Base-by-base conservation (phyloP, 2,113 vertebrate genomes). In the Stomatorhinus ivindoensis region DNA sequence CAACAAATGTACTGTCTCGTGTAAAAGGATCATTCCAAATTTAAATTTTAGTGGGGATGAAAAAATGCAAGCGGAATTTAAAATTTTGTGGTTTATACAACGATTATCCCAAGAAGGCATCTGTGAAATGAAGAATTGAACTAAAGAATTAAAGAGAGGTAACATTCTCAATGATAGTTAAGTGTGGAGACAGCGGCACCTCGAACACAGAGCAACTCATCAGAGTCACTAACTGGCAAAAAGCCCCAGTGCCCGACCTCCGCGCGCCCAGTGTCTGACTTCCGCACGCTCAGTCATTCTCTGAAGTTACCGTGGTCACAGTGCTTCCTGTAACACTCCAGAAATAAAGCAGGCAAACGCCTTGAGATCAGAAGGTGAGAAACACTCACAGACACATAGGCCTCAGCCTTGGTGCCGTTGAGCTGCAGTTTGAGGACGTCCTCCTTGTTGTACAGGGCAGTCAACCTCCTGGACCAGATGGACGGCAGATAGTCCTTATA, bases 381-480 rank as follows among this genome's bases (percentile, higher is more conserved):
- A 83, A 31, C 1, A 96, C 98, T 98, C 91, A 99, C 98, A 93
- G 98, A 98, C 91, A 98, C 90, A 89, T 97, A 99, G 51, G 96
- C 96, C 91, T 96, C 94, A 0, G 97, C 96, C 89, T 97, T 95
- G 86, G 96, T 96, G 93, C 94, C 95, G 0, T 99, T 98, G 90
- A 99, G 82, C 27, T 93, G 94, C 69, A 99, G 93, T 0, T 93
- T 91, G 91, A 98, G 93, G 13, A 96, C 95, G 15, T 93, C 93
- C 6, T 97, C 96, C 53, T 94, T 96, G 93, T 97, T 97, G 0
- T 96, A 98, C 15, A 98, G 94, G 1, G 96, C 97, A 3, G 96
- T 97, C 1, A 99, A 94, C 42, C 97, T 96, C 94, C 98, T 99
- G 90, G 98, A 99, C 98, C 98, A 99, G 0, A 95, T 95, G 35